Base-by-base conservation (phyloP, 2,113 vertebrate species). In the Hypanus sabinus region DNA sequence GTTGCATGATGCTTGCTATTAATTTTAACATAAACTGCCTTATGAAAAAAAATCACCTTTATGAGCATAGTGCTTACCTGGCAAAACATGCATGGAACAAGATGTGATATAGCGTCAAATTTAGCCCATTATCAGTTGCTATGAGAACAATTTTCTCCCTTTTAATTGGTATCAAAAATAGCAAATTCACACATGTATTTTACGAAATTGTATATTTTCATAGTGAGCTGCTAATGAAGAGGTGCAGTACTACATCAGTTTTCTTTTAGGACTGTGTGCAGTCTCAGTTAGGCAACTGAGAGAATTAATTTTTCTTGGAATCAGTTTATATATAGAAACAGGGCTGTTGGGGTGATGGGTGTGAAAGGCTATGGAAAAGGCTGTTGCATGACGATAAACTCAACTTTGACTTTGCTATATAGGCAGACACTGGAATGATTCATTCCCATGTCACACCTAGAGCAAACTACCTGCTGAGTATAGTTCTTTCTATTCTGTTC, bases 111-210 rank as follows among this genome's bases (percentile, higher is more conserved):
- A 65, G n/a, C 33, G 33, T 90, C 57, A 65, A 90, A 68, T 90
- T 90, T 90, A 20, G 85, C 60, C 60, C 62, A 62, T 90, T 10
- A 90, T 65, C 60, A 65, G 60, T 65, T 90, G 85, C 85, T 90
- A 33, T 90, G 85, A 33, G 60, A 90, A 65, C n/a, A 79, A 36
- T 90, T 65, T 65, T 90, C 33, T 9, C 60, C 14, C 85, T 62
- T 90, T 90, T 90, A 90, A 36, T 62, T 90, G 85, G 62, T 65
- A 60, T 90, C 60, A 68, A 90, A 68, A 68, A 90, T 16, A 88
- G 85, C 33, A 68, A 30, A 68, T 90, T 33, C 14, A 65, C 60
- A 33, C 85, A 65, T 20, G 62, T 88, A 36, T 90, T 65, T 90
- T 90, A 65, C 11, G 24, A 30, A 30, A 55, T 57, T 85, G 55